Evolutionary conservation across 1,140 invertebrate genomes (phyloP).

Genomic region (Lordiphosa stackelbergi): DNA sequence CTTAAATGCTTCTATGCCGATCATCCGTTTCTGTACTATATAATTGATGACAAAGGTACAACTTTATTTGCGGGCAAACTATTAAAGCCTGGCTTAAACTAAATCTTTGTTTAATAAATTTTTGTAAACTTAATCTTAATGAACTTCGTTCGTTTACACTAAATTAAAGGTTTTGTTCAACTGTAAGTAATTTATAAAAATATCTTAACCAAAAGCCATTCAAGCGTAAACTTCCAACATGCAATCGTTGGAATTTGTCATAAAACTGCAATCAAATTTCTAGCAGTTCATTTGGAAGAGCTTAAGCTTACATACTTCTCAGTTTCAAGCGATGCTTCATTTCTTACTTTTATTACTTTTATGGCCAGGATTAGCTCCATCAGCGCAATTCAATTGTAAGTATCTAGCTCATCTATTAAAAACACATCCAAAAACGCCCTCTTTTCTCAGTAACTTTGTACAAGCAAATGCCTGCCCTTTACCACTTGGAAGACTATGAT

Average conservation of each 20-base stretch:
- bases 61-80: conserved; percentile 2
- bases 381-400: conserved; percentile 49
- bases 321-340: conserved; percentile 1
- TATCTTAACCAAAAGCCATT: conserved; percentile 35
- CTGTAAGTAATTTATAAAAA: conserved; percentile 40
- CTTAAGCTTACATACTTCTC: conserved; percentile 11
- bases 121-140: neutral
- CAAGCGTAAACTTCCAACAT: conserved; percentile 33
- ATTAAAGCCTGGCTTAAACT: neutral
- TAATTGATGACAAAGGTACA: neutral
- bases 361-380: neutral
- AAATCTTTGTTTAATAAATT: conserved; percentile 6
- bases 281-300: conserved; percentile 32
- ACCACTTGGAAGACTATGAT: conserved; percentile 78
- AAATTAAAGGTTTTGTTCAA: neutral
- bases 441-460: conserved; percentile 58
- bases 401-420: too few species aligned
- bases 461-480: conserved; percentile 77
- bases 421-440: too few species aligned
- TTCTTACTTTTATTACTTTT: neutral
- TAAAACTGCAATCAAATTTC: conserved; percentile 18
- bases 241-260: conserved; percentile 27
- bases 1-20: conserved; percentile 4
- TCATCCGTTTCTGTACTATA: conserved; percentile 5
- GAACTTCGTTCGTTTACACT: too few species aligned